These are phyloP conservation scores for Magallana gigas DNA, from an alignment of 1,140 invertebrate genomes.

Conservation along the genomic window DNA sequence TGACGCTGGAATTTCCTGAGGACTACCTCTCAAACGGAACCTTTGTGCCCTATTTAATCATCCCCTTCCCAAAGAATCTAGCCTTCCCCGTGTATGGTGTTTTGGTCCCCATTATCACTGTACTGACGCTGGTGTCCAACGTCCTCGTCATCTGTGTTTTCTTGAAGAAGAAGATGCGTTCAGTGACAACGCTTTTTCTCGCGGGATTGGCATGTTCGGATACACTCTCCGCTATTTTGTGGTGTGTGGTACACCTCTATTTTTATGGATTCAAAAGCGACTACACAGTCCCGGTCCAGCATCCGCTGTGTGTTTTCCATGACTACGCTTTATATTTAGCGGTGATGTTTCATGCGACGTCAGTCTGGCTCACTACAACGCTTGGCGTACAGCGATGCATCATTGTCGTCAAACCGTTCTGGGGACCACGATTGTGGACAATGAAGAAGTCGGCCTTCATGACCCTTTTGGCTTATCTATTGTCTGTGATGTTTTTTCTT, in stretches of 20 bases:
- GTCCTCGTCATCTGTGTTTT: slow-evolving; percentile 47
- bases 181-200: slow-evolving; percentile 51
- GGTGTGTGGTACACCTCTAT: slow-evolving; percentile 29
- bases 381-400: slow-evolving; percentile 56
- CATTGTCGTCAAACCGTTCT: slow-evolving; percentile 56
- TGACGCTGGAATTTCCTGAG: not conserved
- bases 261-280: slow-evolving; percentile 37
- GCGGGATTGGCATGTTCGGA: slow-evolving; percentile 45
- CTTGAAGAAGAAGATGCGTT: slow-evolving; percentile 43
- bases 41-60: not conserved
- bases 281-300: slow-evolving; percentile 28
- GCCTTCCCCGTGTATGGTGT: slow-evolving; percentile 49
- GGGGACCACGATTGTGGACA: slow-evolving; percentile 57
- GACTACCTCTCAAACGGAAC: not conserved
- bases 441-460: slow-evolving; percentile 56
- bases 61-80: slow-evolving; percentile 2
- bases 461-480: slow-evolving; percentile 51
- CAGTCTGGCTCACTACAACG: slow-evolving; percentile 57
- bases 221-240: slow-evolving; percentile 19
- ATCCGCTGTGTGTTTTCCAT: slow-evolving; percentile 40
- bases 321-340: slow-evolving; percentile 51
- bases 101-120: slow-evolving; percentile 34
- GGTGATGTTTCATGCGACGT: slow-evolving; percentile 53
- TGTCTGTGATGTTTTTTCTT: slow-evolving; percentile 47
- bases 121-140: slow-evolving; percentile 45